Evolutionary conservation across 2,888 invertebrate species (phyloP).

Genomic region (Catocala nupta): DNA sequence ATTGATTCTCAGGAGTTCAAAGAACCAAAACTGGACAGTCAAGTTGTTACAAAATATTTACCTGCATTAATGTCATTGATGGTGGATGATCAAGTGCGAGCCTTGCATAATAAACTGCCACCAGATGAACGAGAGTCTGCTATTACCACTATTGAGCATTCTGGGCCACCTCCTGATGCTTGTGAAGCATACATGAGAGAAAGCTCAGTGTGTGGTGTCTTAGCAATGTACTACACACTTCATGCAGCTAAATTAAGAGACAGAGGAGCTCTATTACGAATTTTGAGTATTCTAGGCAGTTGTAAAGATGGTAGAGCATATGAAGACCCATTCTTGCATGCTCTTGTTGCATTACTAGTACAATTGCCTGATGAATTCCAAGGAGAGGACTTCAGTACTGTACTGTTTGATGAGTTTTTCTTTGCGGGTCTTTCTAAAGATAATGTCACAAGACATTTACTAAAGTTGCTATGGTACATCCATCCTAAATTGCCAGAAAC

Average conservation of each 20-base stretch:
- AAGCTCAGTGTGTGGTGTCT: constrained; percentile 95
- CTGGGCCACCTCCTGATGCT: constrained; percentile 96
- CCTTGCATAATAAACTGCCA: constrained; percentile 94
- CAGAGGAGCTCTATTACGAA: constrained; percentile 93
- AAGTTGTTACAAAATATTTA: constrained; percentile 97
- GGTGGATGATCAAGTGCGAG: constrained; percentile 95
- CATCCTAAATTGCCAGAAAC: constrained; percentile 94
- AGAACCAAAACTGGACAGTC: constrained; percentile 97
- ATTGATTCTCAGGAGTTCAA: constrained; percentile 98
- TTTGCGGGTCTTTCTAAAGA: constrained; percentile 96
- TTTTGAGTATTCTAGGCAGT: constrained; percentile 95
- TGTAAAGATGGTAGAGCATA: constrained; percentile 97
- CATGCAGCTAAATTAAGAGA: constrained; percentile 95
- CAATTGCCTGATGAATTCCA: constrained; percentile 97
- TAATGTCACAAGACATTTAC: constrained; percentile 96
- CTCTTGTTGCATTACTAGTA: constrained; percentile 94
- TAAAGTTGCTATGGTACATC: constrained; percentile 96
- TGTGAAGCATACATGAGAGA: constrained; percentile 97
- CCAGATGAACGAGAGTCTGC: constrained; percentile 98
- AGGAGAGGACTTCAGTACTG: constrained; percentile 97
- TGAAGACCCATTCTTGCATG: constrained; percentile 98
- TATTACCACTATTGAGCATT: constrained; percentile 97
- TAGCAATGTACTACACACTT: constrained; percentile 98
- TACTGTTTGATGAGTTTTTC: constrained; percentile 98
- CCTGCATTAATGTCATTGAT: constrained; percentile 97